Evolutionary conservation across 2,797 vertebrate genomes (phyloP).

Genomic region (Hybognathus amarus): DNA sequence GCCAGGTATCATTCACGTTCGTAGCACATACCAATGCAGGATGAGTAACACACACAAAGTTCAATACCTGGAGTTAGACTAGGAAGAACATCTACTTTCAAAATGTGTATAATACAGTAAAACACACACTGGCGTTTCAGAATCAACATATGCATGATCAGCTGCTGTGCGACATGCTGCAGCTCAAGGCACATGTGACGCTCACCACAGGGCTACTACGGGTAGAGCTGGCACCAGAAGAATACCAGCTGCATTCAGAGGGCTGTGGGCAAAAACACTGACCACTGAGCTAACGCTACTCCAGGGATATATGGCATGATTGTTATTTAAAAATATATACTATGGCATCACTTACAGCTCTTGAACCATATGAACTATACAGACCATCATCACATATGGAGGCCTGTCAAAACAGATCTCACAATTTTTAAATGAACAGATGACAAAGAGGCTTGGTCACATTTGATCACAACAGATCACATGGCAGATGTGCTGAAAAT

Average conservation of each 20-base stretch:
- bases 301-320: neutral
- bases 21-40: neutral
- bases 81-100: neutral
- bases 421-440: slow-evolving; percentile 52
- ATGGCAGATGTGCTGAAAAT: slow-evolving; percentile 40
- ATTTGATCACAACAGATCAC: neutral
- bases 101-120: slow-evolving; percentile 1
- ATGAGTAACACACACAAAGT: neutral
- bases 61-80: neutral
- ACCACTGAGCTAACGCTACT: slow-evolving; percentile 34
- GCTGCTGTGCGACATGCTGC: neutral
- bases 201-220: slow-evolving; percentile 95
- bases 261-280: slow-evolving; percentile 78
- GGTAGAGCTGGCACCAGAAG: slow-evolving; percentile 88
- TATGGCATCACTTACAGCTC: slow-evolving; percentile 84
- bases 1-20: neutral
- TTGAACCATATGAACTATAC: slow-evolving; percentile 81
- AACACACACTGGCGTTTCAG: slow-evolving; percentile 17
- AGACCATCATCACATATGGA: slow-evolving; percentile 83
- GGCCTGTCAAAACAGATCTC: slow-evolving; percentile 78
- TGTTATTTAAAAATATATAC: neutral
- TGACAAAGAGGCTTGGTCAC: neutral
- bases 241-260: slow-evolving; percentile 93
- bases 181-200: slow-evolving; percentile 26
- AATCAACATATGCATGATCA: slow-evolving; percentile 24